These are phyloP conservation scores for Psettodes erumei DNA, from an alignment of 2,113 vertebrate species.

Conservation along the genomic window DNA sequence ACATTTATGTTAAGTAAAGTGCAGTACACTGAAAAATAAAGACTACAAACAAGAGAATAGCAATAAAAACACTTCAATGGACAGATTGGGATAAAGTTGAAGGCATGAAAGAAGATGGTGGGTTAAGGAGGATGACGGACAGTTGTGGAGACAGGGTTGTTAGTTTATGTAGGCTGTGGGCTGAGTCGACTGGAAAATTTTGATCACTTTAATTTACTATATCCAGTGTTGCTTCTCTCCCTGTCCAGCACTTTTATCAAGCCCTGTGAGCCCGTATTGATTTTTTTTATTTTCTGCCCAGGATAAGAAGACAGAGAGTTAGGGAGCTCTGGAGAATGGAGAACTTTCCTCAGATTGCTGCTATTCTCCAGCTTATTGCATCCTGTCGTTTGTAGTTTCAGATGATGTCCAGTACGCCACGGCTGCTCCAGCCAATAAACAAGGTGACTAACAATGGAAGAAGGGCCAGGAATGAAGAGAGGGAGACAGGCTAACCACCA, in stretches of 20 bases:
- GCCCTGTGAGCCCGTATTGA: constrained; percentile 96
- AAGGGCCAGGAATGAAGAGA: constrained; percentile 84
- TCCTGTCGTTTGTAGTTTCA: constrained; percentile 98
- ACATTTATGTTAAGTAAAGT: neutral
- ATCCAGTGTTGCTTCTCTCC: constrained; percentile 91
- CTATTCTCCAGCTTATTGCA: constrained; percentile 97
- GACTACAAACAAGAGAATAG: neutral
- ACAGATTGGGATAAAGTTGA: constrained; percentile 27
- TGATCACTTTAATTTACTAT: constrained; percentile 99
- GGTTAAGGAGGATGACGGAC: constrained; percentile 87
- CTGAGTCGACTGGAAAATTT: constrained; percentile 98
- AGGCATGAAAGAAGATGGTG: constrained; percentile 68
- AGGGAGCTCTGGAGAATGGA: constrained; percentile 95
- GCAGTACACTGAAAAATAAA: neutral
- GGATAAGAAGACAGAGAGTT: constrained; percentile 99
- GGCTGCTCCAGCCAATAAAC: constrained; percentile 93
- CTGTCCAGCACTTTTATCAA: constrained; percentile 95
- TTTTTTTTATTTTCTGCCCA: constrained; percentile 99
- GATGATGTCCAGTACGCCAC: constrained; percentile 95
- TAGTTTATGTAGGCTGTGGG: constrained; percentile 93
- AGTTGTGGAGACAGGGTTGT: constrained; percentile 91
- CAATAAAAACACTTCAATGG: constrained; percentile 13
- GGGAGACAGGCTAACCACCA: constrained; percentile 75
- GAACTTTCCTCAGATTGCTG: constrained; percentile 98
- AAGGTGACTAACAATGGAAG: constrained; percentile 92